Evolutionary conservation across 2,797 vertebrate genomes (phyloP).

Genomic region (Channallabes apus): DNA sequence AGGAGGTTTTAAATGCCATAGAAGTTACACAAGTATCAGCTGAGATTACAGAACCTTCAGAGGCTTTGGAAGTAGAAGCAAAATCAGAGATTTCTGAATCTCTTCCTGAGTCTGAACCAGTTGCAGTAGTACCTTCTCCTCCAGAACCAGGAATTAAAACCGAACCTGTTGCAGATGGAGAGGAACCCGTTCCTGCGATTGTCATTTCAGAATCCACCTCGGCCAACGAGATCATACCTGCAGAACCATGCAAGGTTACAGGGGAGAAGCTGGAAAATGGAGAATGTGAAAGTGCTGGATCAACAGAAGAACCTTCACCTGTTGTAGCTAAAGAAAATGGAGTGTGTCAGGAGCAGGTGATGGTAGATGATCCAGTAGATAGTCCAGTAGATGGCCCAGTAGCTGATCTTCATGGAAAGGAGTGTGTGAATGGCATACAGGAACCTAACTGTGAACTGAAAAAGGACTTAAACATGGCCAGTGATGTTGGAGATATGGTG

Average conservation of each 20-base stretch:
- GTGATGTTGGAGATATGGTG: constrained; percentile 63
- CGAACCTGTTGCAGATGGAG: constrained; percentile 25
- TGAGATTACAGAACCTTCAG: constrained; percentile 33
- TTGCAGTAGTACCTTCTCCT: constrained; percentile 14
- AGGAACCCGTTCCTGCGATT: constrained; percentile 68
- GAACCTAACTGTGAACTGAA: constrained; percentile 75
- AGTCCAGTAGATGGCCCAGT: constrained; percentile 9
- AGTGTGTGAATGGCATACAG: constrained; percentile 69
- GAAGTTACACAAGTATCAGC: constrained; percentile 1
- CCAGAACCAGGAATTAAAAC: constrained; percentile 38
- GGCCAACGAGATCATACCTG: constrained; percentile 52
- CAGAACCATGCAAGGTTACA: constrained; percentile 52
- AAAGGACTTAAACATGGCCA: constrained; percentile 70
- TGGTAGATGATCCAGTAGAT: constrained; percentile 8
- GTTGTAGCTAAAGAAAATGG: constrained; percentile 66
- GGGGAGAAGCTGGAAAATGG: constrained; percentile 70
- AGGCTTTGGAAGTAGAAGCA: constrained; percentile 44
- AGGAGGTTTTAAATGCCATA: constrained; percentile 40
- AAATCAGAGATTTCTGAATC: neutral
- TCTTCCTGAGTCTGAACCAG: constrained; percentile 25
- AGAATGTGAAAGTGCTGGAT: constrained; percentile 60
- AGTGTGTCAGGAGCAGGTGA: constrained; percentile 56
- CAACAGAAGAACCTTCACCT: constrained; percentile 52
- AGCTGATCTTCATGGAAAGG: constrained; percentile 60
- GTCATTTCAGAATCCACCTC: constrained; percentile 69